phyloP scores from a whole-genome alignment of 2,797 vertebrate genomes.

The Hoplostethus atlanticus region DNA sequence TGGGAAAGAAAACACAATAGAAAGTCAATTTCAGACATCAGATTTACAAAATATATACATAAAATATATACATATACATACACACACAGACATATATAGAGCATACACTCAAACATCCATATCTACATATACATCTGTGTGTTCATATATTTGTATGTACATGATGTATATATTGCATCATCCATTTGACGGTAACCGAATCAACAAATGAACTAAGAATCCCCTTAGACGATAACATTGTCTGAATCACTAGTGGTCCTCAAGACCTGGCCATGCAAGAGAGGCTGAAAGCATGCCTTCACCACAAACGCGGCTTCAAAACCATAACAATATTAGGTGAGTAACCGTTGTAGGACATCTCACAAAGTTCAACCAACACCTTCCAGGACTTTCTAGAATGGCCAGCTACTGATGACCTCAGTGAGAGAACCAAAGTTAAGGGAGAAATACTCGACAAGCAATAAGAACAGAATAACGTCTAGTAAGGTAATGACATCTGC shows the following conservation, averaged over 20 bases:
- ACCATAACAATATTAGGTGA: conserved; percentile 9
- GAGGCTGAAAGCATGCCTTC: conserved; percentile 9
- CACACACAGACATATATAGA: conserved; percentile 75
- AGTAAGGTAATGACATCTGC: conserved; percentile 40
- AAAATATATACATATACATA: conserved; percentile 82
- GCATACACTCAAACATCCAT: conserved; percentile 36
- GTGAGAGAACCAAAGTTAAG: conserved; percentile 18
- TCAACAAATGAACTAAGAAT: conserved; percentile 20
- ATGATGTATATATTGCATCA: conserved; percentile 78
- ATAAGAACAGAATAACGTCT: conserved; percentile 37
- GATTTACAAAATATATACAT: conserved; percentile 85
- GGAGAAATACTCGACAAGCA: conserved; percentile 22
- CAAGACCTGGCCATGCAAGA: conserved; percentile 34
- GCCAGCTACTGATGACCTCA: conserved; percentile 26
- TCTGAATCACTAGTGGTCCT: conserved; percentile 1
- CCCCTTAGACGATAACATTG: conserved; percentile 17
- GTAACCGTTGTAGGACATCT: conserved; percentile 25
- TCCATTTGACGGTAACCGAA: conserved; percentile 24
- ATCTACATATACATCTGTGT: conserved; percentile 73
- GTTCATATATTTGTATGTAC: conserved; percentile 81
- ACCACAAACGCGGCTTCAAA: neutral
- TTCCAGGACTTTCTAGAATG: conserved; percentile 21
- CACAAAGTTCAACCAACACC: conserved; percentile 3
- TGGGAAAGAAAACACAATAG: conserved; percentile 60
- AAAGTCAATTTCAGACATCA: conserved; percentile 61